Evolutionary conservation across 2,113 vertebrate species (phyloP).

Genomic region (Sialia sialis): DNA sequence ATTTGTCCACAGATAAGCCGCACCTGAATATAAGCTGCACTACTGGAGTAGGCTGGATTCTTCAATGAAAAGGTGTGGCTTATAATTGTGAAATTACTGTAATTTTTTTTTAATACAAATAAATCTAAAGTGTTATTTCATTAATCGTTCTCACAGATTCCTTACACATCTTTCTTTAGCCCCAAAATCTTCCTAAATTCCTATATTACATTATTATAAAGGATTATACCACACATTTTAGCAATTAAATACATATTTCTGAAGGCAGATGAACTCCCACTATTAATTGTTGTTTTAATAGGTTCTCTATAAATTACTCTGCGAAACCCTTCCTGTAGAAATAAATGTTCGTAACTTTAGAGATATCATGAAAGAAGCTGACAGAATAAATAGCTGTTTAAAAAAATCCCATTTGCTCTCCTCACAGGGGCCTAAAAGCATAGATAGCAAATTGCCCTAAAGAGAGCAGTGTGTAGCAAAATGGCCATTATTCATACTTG

Average conservation of each 20-base stretch:
- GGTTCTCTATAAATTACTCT: not conserved
- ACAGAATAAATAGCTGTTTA: not conserved
- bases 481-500: not conserved
- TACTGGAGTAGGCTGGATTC: no score
- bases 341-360: not conserved
- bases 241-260: not conserved
- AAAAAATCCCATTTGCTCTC: not conserved
- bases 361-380: not conserved
- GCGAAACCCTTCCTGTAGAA: not conserved
- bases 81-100: no score
- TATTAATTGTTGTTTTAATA: not conserved
- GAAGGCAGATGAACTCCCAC: fast-evolving
- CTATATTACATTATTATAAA: not conserved
- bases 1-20: no score
- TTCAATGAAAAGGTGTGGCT: no score
- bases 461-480: not conserved
- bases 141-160: not conserved
- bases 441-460: not conserved
- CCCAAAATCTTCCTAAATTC: not conserved
- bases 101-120: no score
- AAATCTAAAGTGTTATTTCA: not conserved
- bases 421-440: not conserved
- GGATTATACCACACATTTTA: not conserved
- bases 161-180: not conserved
- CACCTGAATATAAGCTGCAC: no score